Base-by-base conservation (phyloP, 2,888 invertebrate genomes). In the Macrophya annulata region DNA sequence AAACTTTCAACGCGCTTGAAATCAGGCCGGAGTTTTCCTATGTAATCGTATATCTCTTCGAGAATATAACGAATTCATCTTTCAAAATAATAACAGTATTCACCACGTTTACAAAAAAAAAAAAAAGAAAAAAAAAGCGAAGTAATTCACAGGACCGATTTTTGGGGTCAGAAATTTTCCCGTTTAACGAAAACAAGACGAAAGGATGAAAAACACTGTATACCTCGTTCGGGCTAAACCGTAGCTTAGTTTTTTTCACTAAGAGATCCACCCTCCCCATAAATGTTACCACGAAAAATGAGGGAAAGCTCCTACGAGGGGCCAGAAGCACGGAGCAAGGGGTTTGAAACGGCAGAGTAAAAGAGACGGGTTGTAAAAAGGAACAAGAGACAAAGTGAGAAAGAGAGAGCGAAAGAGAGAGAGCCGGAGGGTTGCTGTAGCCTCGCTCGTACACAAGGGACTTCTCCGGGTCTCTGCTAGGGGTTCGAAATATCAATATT, bases 401-500 rank as follows among this genome's bases (percentile, higher is more conserved):
- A 21, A 21, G 74, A n/a, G 45, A 74, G 45, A n/a, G 25, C 31
- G 37, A 51, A 15, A 48, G 55, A 25, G 55, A 37, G 17, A 77
- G 77, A 25, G 51, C 43, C 21, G 51, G 37, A 59, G 59, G 72
- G 51, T 17, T 55, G 55, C 55, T 55, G 45, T n/a, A 48, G 45
- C 40, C 72, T 72, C 17, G 10, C 48, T 76, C 31, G 55, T 51
- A 77, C 55, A 51, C 51, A 25, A 62, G 59, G 71, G 83, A 55
- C 25, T 71, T 21, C 37, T 31, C 25, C 65, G 9, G 59, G 72
- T 17, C 31, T 48, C 17, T 37, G 25, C 68, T 17, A 45, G n/a
- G 68, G 68, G 71, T 71, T 83, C 43, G 71, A 83, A 83, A 83
- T 83, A 83, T 83, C 83, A 83, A 83, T 83, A 83, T 83, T 83